Percentiles rank a stretch among this genome's conserved stretches.
phyloP scores from a whole-genome alignment of 1,140 invertebrate genomes.

The Ips nitidus region DNA sequence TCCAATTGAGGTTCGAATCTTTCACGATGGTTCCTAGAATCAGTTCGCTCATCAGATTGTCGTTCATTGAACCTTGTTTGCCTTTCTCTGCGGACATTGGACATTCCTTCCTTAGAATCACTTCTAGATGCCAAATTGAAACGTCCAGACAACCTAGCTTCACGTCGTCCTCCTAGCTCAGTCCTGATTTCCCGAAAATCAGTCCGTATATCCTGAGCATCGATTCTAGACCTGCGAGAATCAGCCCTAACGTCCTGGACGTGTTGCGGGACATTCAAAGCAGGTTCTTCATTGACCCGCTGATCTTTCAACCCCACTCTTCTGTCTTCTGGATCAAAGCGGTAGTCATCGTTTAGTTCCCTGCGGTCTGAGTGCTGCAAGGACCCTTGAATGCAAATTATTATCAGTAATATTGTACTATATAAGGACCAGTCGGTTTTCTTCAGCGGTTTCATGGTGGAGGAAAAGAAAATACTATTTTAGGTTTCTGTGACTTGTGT shows the following conservation, averaged over 20 bases:
- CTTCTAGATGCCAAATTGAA: too few relatives aligned
- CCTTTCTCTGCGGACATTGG: too few relatives aligned
- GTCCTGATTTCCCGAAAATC: slow-evolving; percentile 35
- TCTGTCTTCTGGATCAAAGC: neutral
- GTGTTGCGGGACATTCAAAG: neutral
- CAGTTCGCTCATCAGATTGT: too few relatives aligned
- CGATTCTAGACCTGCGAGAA: slow-evolving; percentile 32
- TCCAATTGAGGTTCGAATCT: too few relatives aligned
- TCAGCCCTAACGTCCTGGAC: slow-evolving; percentile 31
- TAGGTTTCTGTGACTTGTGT: slow-evolving; percentile 29
- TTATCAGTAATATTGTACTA: slow-evolving; percentile 16
- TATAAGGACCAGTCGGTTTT: neutral
- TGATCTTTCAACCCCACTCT: neutral
- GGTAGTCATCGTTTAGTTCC: neutral
- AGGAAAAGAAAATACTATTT: slow-evolving; percentile 12
- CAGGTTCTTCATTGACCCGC: neutral
- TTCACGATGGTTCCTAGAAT: too few relatives aligned
- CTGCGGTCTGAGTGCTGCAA: slow-evolving; percentile 4
- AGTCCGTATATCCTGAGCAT: slow-evolving; percentile 30
- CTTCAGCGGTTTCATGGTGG: slow-evolving; percentile 35
- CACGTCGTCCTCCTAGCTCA: slow-evolving; percentile 10
- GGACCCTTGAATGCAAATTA: slow-evolving; percentile 24
- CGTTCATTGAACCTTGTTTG: too few relatives aligned
- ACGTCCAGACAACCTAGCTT: neutral
- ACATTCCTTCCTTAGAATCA: too few relatives aligned